phyloP scores from a whole-genome alignment of 2,113 vertebrate species.

The Anguilla japonica region DNA sequence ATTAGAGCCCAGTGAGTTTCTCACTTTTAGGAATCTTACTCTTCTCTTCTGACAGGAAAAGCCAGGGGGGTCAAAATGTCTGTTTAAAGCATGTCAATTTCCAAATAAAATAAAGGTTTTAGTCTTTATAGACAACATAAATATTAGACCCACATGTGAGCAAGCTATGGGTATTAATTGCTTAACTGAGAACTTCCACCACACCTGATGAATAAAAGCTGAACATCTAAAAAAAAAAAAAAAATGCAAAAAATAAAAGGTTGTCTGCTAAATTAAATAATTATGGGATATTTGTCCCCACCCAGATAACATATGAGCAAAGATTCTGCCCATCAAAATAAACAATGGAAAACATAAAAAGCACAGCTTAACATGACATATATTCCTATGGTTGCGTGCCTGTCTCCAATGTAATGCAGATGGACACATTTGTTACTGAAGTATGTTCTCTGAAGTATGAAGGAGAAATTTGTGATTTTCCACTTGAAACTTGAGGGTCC shows the following conservation, averaged over 20 bases:
- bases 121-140: not conserved
- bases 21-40: not conserved
- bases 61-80: not conserved
- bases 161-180: not conserved
- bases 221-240: slow-evolving; percentile 10
- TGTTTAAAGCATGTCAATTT: not conserved
- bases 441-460: not conserved
- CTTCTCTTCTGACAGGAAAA: not conserved
- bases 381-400: not conserved
- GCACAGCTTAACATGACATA: not conserved
- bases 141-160: not conserved
- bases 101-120: not conserved
- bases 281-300: not conserved
- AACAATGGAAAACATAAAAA: not conserved
- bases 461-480: not conserved
- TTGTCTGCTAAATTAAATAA: not conserved
- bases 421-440: not conserved
- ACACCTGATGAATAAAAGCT: not conserved
- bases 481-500: not conserved
- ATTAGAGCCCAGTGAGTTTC: not conserved
- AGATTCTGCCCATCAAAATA: not conserved
- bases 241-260: slow-evolving; percentile 8
- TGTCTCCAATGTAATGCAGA: not conserved
- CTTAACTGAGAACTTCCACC: not conserved
- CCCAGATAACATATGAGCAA: not conserved